Evolutionary conservation across 2,113 vertebrate species (phyloP).

Genomic region (Tinamus guttatus): DNA sequence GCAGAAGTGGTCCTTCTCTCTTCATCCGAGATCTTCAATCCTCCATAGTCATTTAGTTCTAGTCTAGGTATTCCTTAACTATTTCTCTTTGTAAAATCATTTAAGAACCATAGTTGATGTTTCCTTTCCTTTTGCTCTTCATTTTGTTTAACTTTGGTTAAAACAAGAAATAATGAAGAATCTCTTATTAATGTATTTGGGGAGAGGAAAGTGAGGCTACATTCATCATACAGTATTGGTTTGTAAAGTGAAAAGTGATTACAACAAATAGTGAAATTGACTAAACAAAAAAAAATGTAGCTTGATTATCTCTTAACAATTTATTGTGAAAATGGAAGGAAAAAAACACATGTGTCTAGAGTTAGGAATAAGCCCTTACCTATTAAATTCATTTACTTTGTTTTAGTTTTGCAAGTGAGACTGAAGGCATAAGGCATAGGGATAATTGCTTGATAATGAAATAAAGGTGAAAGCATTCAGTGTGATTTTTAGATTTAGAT

Average conservation of each 20-base stretch:
- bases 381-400: background rate
- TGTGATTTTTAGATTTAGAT: background rate
- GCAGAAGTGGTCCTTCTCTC: background rate
- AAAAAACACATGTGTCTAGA: background rate
- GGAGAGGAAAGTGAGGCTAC: rapidly evolving
- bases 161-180: background rate
- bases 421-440: background rate
- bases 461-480: background rate
- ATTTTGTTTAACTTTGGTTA: background rate
- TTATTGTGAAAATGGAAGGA: background rate
- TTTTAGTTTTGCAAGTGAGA: background rate
- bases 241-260: background rate
- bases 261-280: background rate
- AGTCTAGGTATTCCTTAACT: background rate
- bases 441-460: background rate
- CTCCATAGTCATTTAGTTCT: background rate
- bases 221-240: background rate
- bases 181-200: background rate
- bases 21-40: background rate
- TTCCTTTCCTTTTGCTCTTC: background rate
- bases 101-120: background rate
- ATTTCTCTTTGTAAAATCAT: background rate
- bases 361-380: background rate
- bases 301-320: background rate
- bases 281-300: background rate